phyloP scores from a whole-genome alignment of 2,888 invertebrate species.

The Pyrgus malvae region DNA sequence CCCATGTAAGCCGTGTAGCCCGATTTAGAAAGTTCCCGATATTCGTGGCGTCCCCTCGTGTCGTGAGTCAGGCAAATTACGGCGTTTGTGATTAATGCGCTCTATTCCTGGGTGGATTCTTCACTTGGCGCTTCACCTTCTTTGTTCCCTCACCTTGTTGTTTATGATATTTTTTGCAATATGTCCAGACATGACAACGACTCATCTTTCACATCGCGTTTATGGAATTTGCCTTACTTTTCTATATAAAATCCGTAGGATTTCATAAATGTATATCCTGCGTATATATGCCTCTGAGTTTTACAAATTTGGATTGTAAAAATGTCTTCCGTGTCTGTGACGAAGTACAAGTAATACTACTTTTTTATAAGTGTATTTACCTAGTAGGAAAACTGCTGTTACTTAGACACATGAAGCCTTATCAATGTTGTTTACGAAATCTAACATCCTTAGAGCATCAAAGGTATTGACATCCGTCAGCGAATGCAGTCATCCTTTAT shows the following conservation, averaged over 20 bases:
- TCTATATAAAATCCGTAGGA: too few relatives aligned
- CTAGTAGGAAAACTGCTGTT: too few relatives aligned
- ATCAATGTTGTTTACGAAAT: conserved; percentile 43
- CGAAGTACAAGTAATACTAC: background rate
- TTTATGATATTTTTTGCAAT: conserved; percentile 4
- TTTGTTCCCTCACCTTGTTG: conserved; percentile 50
- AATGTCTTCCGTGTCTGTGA: conserved; percentile 6
- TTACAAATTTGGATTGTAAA: conserved; percentile 14
- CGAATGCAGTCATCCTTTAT: too few relatives aligned
- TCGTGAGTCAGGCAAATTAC: conserved; percentile 78
- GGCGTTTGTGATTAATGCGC: conserved; percentile 73
- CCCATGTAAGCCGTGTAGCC: conserved; percentile 52
- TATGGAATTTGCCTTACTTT: too few relatives aligned
- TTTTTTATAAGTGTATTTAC: too few relatives aligned
- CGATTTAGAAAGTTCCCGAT: conserved; percentile 71
- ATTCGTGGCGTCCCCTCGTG: conserved; percentile 66
- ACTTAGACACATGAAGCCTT: conserved; percentile 50
- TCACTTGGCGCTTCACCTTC: conserved; percentile 48
- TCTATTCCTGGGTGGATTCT: conserved; percentile 69
- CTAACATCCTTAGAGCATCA: too few relatives aligned
- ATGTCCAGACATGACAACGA: too few relatives aligned
- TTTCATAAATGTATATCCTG: too few relatives aligned
- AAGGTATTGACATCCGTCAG: conserved; percentile 27
- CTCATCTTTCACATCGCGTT: too few relatives aligned
- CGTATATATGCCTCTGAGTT: too few relatives aligned